Conservation (phyloP, 2,797 vertebrate species). For the Danio albolineatus region DNA sequence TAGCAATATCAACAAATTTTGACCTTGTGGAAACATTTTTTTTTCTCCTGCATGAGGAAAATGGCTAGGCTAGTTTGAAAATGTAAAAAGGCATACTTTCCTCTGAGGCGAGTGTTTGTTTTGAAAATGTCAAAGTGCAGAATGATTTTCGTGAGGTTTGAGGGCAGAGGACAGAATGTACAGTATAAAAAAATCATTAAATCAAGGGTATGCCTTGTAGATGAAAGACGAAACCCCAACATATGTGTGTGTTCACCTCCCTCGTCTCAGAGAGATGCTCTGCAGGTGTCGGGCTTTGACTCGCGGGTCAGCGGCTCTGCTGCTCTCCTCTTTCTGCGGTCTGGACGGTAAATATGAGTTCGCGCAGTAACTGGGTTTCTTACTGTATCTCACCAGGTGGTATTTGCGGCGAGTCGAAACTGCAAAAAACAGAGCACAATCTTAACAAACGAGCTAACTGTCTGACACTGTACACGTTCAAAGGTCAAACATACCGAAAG, state of each 20-base stretch:
- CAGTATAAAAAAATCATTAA: too few species aligned
- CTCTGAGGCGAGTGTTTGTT: too few species aligned
- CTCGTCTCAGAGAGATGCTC: constrained; percentile 85
- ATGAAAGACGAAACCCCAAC: too few species aligned
- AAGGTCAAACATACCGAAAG: constrained; percentile 28
- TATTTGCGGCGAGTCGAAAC: constrained; percentile 50
- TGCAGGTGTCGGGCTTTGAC: constrained; percentile 88
- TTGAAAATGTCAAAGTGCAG: too few species aligned
- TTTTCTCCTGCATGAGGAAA: too few species aligned
- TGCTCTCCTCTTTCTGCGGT: constrained; percentile 75
- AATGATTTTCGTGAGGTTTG: too few species aligned
- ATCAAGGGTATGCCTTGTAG: too few species aligned
- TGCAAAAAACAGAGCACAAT: constrained; percentile 47
- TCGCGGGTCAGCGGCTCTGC: constrained; percentile 82
- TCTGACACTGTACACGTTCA: neutral
- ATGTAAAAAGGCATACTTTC: too few species aligned
- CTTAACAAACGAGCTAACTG: neutral
- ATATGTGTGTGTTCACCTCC: constrained; percentile 71
- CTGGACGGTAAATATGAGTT: constrained; percentile 72
- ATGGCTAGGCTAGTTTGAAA: too few species aligned
- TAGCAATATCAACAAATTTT: too few species aligned
- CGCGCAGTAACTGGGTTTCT: constrained; percentile 80
- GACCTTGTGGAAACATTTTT: too few species aligned
- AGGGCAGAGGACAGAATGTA: too few species aligned
- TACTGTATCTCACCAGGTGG: constrained; percentile 75